These are phyloP conservation scores for Trissonchulus sp. DNA, from an alignment of 2,888 invertebrate species.

Conservation along the genomic window DNA sequence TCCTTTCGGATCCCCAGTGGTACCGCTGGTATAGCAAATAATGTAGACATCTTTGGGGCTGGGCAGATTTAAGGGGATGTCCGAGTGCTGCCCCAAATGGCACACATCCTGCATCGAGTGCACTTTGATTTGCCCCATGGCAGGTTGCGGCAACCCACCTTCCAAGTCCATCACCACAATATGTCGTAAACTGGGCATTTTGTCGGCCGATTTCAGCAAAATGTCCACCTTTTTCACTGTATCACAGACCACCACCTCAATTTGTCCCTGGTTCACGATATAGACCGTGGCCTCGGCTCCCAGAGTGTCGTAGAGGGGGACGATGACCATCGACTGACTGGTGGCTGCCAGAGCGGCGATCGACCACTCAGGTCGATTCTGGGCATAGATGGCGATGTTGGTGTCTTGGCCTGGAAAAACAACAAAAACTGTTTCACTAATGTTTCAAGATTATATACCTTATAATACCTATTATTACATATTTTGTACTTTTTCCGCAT, in stretches of 20 bases:
- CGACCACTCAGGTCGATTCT: conserved; percentile 92
- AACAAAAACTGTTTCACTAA: not conserved
- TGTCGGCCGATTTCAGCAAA: not conserved
- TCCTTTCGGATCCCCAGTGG: conserved; percentile 92
- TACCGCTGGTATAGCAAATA: conserved; percentile 56
- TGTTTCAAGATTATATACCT: not conserved
- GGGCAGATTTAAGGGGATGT: conserved; percentile 44
- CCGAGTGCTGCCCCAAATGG: not conserved
- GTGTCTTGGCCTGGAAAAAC: conserved; percentile 54
- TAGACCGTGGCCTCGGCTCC: conserved; percentile 49
- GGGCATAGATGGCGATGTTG: conserved; percentile 83
- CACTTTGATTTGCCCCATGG: not conserved
- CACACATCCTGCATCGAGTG: conserved; percentile 26
- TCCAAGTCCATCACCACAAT: conserved; percentile 21
- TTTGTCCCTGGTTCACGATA: conserved; percentile 49
- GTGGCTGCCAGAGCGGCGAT: conserved; percentile 83
- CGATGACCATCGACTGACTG: conserved; percentile 82
- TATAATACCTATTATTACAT: too few relatives aligned
- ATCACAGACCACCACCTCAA: not conserved
- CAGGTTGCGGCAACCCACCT: not conserved
- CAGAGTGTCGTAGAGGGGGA: conserved; percentile 88
- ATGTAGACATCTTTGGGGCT: conserved; percentile 53
- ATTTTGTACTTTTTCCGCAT: too few relatives aligned
- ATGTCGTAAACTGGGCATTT: not conserved
- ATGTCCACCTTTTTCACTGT: not conserved